These are phyloP conservation scores for Oligia strigilis DNA, from an alignment of 2,888 invertebrate genomes.

Conservation along the genomic window DNA sequence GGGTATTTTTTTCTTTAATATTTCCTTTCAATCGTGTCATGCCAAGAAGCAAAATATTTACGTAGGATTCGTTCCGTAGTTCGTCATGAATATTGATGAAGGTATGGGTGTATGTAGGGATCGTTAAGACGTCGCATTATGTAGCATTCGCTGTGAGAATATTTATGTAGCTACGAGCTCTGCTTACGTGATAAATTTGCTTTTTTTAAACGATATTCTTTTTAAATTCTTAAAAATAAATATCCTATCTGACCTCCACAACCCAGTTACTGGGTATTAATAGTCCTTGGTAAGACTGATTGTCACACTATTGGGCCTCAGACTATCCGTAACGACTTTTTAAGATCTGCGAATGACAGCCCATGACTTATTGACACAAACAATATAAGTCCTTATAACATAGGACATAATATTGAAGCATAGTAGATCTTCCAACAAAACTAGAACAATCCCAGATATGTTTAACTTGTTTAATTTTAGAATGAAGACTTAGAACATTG, in stretches of 20 bases:
- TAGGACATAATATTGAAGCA: not conserved
- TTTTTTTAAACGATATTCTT: not conserved
- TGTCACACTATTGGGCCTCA: not conserved
- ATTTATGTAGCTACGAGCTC: conserved; percentile 4
- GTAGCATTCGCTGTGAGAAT: conserved; percentile 11
- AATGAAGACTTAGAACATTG: not conserved
- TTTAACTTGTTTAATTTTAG: not conserved
- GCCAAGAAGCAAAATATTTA: conserved; percentile 29
- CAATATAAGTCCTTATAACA: not conserved
- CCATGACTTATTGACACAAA: not conserved
- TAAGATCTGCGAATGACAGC: not conserved
- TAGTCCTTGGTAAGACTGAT: too few species aligned
- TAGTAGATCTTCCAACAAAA: not conserved
- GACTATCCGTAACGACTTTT: not conserved
- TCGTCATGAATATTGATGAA: conserved; percentile 49
- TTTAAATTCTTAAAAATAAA: too few species aligned
- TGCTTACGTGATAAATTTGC: not conserved
- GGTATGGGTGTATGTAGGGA: conserved; percentile 1
- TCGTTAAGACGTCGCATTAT: conserved; percentile 26
- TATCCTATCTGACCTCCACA: too few species aligned
- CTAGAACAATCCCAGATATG: too few species aligned
- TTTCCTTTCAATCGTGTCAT: not conserved
- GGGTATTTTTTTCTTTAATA: not conserved
- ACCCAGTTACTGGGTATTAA: too few species aligned
- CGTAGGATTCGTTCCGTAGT: not conserved